Evolutionary conservation across 2,888 invertebrate genomes (phyloP), one percentile per base, ranked within the genome.

Genomic region (Sthenelais limicola): DNA sequence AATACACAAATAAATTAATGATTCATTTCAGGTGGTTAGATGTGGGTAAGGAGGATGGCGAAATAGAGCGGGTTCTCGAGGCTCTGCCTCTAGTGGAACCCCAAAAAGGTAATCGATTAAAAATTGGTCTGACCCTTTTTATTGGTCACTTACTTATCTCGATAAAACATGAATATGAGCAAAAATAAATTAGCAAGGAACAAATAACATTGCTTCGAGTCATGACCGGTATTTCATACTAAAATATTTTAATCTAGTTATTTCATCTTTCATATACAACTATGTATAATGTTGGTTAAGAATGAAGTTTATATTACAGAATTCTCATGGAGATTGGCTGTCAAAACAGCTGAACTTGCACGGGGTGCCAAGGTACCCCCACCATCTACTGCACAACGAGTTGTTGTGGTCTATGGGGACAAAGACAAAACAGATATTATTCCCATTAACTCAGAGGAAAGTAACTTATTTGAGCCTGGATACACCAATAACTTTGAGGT

Each of bases 401-500:
- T 80, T 73, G 24, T 79, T 71, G 79, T 86, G 15, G 69, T 85
- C n/a, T 87, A 86, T 77, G 86, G 87, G 9, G 81, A 78, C 30
- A 77, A 80, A 35, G 84, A 83, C 4, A 80, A 80, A 71, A 82
- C 83, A 70, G 80, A 82, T 4, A 79, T 81, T 48, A 21, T 76
- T 21, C 48, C 66, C n/a, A 66, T 78, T 1, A 32, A 33, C 24
- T 47, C 71, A 21, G 73, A 52, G 18, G 4, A 47, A 15, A 66
- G 48, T 24, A 68, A 73, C 24, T 72, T 76, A 21, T 84, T 82
- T 80, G 80, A 82, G 71, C 81, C 84, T 26, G 83, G 83, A 38
- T 82, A 82, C 71, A 78, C 80, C 54, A 84, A 85, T 68, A 79
- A 82, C 58, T 86, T 85, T 78, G 79, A 82, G 78, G 86, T 85